These are phyloP conservation scores for Aphyosemion australe DNA, from an alignment of 2,113 vertebrate species.

Conservation along the genomic window DNA sequence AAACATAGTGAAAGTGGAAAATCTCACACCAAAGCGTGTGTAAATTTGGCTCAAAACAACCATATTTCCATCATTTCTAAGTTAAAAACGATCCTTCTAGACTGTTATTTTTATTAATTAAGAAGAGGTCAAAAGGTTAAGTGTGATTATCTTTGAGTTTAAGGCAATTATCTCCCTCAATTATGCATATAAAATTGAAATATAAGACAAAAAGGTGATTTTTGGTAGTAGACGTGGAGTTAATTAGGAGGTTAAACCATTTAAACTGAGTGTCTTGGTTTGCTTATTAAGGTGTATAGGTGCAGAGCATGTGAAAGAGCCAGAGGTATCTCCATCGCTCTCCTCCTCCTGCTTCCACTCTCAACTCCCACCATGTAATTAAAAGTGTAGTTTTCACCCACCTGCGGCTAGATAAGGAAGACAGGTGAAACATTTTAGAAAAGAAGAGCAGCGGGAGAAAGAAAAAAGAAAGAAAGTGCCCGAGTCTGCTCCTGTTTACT, in stretches of 20 bases:
- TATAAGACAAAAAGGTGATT: neutral
- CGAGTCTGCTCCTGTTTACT: conserved; percentile 66
- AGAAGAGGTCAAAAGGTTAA: too few relatives aligned
- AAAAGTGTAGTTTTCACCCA: conserved; percentile 70
- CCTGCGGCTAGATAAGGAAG: conserved; percentile 67
- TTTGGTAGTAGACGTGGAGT: neutral
- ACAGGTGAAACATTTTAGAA: conserved; percentile 67
- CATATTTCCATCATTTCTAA: too few relatives aligned
- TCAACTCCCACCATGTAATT: conserved; percentile 73
- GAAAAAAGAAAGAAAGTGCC: conserved; percentile 47
- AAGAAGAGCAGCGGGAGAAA: conserved; percentile 8
- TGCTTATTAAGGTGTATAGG: conserved; percentile 64
- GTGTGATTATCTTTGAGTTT: neutral
- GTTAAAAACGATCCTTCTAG: too few relatives aligned
- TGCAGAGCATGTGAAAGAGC: conserved; percentile 56
- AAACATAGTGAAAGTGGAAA: too few relatives aligned
- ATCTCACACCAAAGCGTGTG: too few relatives aligned
- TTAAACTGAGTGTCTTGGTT: conserved; percentile 47
- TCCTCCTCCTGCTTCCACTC: conserved; percentile 14
- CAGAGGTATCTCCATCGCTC: conserved; percentile 44
- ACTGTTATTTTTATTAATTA: too few relatives aligned
- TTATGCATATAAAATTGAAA: neutral
- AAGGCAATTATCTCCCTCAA: neutral
- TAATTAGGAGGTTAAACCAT: conserved; percentile 18
- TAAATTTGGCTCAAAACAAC: too few relatives aligned